Evolutionary conservation across 2,888 invertebrate species (phyloP).

Genomic region (Catocala sponsa): DNA sequence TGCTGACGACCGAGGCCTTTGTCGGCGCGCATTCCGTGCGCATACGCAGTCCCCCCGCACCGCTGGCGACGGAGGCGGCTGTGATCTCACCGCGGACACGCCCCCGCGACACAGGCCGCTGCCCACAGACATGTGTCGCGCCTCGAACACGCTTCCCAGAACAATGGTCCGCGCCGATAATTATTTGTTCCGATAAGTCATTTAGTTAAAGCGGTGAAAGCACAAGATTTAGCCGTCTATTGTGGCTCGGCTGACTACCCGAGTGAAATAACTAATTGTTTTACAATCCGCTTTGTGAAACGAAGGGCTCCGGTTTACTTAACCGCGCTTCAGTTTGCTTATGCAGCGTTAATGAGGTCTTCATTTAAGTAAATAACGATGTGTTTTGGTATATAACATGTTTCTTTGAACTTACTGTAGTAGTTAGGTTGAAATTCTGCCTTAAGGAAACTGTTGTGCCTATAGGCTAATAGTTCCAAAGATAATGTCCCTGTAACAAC

Average conservation of each 20-base stretch:
- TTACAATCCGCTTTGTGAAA: neutral
- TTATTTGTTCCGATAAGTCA: constrained; percentile 48
- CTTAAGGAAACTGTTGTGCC: too few relatives aligned
- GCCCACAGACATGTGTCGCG: constrained; percentile 33
- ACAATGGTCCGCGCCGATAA: constrained; percentile 45
- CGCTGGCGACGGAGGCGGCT: constrained; percentile 20
- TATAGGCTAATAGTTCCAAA: too few relatives aligned
- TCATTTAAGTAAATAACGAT: too few relatives aligned
- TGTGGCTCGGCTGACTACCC: constrained; percentile 5
- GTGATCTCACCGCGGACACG: constrained; percentile 48
- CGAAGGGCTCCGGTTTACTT: neutral
- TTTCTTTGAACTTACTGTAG: too few relatives aligned
- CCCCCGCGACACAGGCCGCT: constrained; percentile 27
- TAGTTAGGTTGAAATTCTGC: too few relatives aligned
- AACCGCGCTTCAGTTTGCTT: too few relatives aligned
- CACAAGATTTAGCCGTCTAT: constrained; percentile 26
- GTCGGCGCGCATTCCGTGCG: constrained; percentile 45
- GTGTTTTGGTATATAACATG: too few relatives aligned
- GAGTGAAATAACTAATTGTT: too few relatives aligned
- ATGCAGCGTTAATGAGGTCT: too few relatives aligned
- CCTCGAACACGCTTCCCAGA: constrained; percentile 36
- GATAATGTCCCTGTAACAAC: too few relatives aligned
- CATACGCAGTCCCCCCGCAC: constrained; percentile 7
- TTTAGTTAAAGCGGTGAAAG: constrained; percentile 33
- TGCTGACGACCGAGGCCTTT: constrained; percentile 44